These are phyloP conservation scores for Trichopoda pennipes DNA, from an alignment of 2,888 invertebrate genomes.

Conservation along the genomic window DNA sequence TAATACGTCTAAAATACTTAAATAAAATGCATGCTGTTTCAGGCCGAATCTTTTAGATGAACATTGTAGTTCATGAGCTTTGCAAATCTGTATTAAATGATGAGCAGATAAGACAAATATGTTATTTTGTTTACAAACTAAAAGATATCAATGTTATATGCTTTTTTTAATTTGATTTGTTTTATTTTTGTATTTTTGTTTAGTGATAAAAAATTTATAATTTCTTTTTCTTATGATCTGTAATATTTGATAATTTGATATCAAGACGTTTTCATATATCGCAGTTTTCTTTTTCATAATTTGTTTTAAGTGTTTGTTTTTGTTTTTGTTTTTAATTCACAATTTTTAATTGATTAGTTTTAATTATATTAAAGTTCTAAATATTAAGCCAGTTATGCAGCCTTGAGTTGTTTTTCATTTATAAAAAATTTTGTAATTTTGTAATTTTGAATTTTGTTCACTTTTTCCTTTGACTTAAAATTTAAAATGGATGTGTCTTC, in stretches of 20 bases:
- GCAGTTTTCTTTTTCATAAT: constrained; percentile 60
- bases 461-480: constrained; percentile 21
- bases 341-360: constrained; percentile 59
- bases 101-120: background rate
- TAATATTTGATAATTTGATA: constrained; percentile 56
- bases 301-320: constrained; percentile 37
- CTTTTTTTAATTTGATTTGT: background rate
- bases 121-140: constrained; percentile 52
- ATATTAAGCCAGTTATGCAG: constrained; percentile 67
- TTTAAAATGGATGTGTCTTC: constrained; percentile 64
- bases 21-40: background rate
- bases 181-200: constrained; percentile 16
- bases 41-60: background rate
- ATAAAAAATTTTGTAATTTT: constrained; percentile 58
- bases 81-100: background rate
- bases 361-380: constrained; percentile 52
- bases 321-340: constrained; percentile 35
- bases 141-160: constrained; percentile 51
- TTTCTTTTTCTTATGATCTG: constrained; percentile 30
- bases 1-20: background rate
- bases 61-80: background rate
- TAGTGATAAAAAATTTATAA: constrained; percentile 52
- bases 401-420: constrained; percentile 63
- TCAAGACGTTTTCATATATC: constrained; percentile 69
- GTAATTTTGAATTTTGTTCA: constrained; percentile 61